Conservation (phyloP, 30 jellyfish, hydroid and myxozoan genomes). For the Hydractinia echinata region DNA sequence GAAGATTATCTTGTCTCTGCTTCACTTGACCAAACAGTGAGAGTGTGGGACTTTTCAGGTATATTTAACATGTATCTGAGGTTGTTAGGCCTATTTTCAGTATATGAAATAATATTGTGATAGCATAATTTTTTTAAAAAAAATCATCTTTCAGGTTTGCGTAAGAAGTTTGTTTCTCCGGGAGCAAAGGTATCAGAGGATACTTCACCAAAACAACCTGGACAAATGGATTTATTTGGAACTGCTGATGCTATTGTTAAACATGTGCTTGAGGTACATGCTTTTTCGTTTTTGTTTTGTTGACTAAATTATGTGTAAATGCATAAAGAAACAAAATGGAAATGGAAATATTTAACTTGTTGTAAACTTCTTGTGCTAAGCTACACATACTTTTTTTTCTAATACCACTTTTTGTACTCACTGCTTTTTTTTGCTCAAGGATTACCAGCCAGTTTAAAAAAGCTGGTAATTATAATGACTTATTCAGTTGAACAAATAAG, state of each 20-base stretch:
- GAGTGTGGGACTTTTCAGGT: constrained; percentile 97
- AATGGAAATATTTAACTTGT: no score
- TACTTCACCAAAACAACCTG: constrained; percentile 55
- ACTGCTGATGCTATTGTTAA: constrained; percentile 95
- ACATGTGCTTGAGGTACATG: constrained; percentile 80
- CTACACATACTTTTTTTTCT: no score
- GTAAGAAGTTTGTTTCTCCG: constrained; percentile 88
- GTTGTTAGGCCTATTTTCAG: background rate
- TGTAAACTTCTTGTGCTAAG: no score
- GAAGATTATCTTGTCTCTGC: constrained; percentile 88
- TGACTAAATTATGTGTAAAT: background rate
- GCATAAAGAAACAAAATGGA: background rate
- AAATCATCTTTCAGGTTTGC: constrained; percentile 39
- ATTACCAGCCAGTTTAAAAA: no score
- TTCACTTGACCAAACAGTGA: constrained; percentile 94
- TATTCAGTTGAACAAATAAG: no score
- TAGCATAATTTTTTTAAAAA: background rate
- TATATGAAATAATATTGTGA: background rate
- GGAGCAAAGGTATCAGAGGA: constrained; percentile 56
- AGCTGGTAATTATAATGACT: no score
- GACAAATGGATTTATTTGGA: constrained; percentile 91
- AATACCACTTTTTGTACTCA: no score
- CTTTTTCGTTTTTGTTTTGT: background rate
- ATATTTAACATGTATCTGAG: background rate
- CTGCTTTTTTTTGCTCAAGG: no score